phyloP scores from a whole-genome alignment of 2,888 invertebrate genomes.

The Ceriagrion tenellum region DNA sequence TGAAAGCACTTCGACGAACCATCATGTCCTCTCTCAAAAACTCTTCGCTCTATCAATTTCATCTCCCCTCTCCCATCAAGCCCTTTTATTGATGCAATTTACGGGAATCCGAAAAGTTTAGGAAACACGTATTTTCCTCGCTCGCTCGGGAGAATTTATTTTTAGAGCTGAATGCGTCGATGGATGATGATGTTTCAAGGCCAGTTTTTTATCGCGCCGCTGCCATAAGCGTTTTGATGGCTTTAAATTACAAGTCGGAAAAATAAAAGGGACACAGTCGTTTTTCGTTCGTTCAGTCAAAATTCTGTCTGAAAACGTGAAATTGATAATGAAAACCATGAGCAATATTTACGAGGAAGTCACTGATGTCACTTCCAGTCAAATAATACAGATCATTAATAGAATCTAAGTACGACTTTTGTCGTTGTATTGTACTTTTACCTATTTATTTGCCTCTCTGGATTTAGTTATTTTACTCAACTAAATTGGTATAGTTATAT shows the following conservation, averaged over 20 bases:
- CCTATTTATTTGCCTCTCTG: too few species aligned
- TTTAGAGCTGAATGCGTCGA: neutral
- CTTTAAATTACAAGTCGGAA: neutral
- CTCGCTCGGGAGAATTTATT: neutral
- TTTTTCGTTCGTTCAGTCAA: neutral
- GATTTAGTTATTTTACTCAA: too few species aligned
- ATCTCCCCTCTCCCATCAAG: neutral
- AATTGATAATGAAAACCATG: too few species aligned
- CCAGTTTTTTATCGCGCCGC: neutral
- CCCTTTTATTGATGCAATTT: conserved; percentile 19
- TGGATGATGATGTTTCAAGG: neutral
- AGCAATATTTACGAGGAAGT: too few species aligned
- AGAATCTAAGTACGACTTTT: too few species aligned
- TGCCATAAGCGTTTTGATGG: neutral
- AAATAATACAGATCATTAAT: too few species aligned
- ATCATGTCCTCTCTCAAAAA: neutral
- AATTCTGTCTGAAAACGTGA: too few species aligned
- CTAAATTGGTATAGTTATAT: too few species aligned
- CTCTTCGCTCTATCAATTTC: neutral
- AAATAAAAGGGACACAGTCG: neutral
- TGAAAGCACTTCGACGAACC: neutral
- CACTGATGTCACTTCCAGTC: too few species aligned
- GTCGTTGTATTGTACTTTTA: too few species aligned
- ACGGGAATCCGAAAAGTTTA: neutral
- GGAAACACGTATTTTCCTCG: neutral